phyloP scores from a whole-genome alignment of 1,140 invertebrate genomes.

The Eumaeus atala region DNA sequence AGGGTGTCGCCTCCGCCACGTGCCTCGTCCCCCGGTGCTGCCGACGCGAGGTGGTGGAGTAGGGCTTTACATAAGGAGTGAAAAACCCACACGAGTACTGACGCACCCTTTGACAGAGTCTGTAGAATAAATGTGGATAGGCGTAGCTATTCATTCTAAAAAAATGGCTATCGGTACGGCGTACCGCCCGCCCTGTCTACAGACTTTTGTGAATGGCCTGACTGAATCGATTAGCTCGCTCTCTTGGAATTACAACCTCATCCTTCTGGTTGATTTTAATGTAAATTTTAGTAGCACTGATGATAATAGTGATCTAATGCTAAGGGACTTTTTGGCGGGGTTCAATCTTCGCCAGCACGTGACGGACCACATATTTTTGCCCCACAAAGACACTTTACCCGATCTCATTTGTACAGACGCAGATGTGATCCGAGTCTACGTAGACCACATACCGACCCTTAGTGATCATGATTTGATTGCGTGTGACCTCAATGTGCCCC shows the following conservation, averaged over 20 bases:
- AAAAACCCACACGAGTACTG: not conserved
- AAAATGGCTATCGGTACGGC: not conserved
- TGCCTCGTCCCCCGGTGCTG: not conserved
- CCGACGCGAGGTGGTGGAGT: conserved; percentile 1
- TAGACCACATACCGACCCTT: too few relatives aligned
- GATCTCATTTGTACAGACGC: not conserved
- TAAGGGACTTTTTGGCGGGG: not conserved
- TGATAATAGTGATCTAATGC: not conserved
- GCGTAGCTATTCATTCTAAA: not conserved
- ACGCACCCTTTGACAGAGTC: not conserved
- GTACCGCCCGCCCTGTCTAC: not conserved
- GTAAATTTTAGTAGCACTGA: not conserved
- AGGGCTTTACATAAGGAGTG: conserved; percentile 3
- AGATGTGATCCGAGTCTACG: not conserved
- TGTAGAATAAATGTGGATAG: conserved; percentile 2
- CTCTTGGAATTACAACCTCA: not conserved
- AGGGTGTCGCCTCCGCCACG: not conserved
- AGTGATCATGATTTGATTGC: too few relatives aligned
- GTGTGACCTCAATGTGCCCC: too few relatives aligned
- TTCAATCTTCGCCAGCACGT: not conserved
- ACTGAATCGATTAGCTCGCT: not conserved
- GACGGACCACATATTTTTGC: not conserved
- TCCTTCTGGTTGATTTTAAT: conserved; percentile 3
- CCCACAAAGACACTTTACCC: not conserved
- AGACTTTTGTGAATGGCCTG: not conserved